These are phyloP conservation scores for Catostomus latipinnis DNA, from an alignment of 2,797 vertebrate genomes.

Conservation along the genomic window DNA sequence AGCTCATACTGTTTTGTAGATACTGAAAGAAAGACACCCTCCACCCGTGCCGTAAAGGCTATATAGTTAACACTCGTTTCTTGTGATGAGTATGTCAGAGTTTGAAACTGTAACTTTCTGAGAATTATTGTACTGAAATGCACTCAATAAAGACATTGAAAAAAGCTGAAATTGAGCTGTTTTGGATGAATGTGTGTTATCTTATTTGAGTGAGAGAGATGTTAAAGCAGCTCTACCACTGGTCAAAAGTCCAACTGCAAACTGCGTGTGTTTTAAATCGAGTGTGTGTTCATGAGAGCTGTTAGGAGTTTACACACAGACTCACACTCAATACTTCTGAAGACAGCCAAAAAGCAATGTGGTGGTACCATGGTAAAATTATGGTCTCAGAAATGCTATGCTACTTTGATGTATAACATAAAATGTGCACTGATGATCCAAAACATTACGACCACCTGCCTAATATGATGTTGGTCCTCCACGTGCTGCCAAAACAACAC, in stretches of 20 bases:
- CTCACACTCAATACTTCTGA: neutral
- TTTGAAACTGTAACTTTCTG: constrained; percentile 88
- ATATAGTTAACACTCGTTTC: constrained; percentile 83
- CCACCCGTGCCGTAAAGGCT: constrained; percentile 62
- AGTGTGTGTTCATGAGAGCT: constrained; percentile 15
- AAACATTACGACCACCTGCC: too few relatives aligned
- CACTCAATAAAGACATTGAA: constrained; percentile 85
- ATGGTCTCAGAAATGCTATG: too few relatives aligned
- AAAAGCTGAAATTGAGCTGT: constrained; percentile 69
- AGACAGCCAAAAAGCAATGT: neutral
- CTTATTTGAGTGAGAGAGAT: constrained; percentile 1
- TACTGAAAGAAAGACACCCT: constrained; percentile 55
- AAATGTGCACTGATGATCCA: too few relatives aligned
- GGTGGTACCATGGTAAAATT: neutral
- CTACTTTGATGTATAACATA: too few relatives aligned
- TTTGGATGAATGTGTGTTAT: constrained; percentile 54
- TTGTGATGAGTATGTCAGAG: constrained; percentile 84
- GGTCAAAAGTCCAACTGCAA: constrained; percentile 1
- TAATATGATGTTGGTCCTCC: too few relatives aligned
- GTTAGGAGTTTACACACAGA: constrained; percentile 16
- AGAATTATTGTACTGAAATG: constrained; percentile 87
- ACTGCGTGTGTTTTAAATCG: constrained; percentile 5
- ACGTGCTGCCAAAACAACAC: too few relatives aligned
- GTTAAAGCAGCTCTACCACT: neutral
- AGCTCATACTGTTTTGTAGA: constrained; percentile 60